Base-by-base conservation (phyloP, 2,888 invertebrate species). In the Beris morrisii region DNA sequence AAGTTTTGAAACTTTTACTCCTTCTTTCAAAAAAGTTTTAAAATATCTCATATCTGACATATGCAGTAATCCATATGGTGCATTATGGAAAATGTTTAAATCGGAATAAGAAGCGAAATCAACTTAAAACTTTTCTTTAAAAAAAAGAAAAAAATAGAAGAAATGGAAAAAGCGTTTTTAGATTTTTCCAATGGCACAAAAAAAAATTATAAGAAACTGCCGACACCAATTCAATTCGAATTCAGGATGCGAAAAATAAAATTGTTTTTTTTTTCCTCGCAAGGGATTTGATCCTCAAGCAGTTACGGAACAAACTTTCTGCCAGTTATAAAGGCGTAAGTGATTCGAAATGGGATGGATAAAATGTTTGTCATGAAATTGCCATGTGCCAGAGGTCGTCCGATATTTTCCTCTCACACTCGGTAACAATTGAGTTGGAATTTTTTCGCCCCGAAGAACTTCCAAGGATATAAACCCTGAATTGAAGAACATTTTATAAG, bases 321-420 rank as follows among this genome's bases (percentile, higher is more conserved):
- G 50, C 61, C 52, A n/a, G 50, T 22, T 28, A 15, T 30, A 61
- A 15, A 52, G 61, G 61, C 50, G 52, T 52, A 61, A 61, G 52
- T 61, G 61, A 61, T 61, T 61, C 52, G 50, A 61, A 52, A 61
- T 61, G 52, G 52, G 52, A 61, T 12, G 61, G 52, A 61, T 61
- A 52, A 50, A 50, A 61, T 61, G 13, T 52, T 61, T 61, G 61
- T 61, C 52, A 22, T 61, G 61, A 15, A 61, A 52, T 61, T 52
- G 50, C 43, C 50, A 61, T 61, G 22, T 52, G 22, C 38, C 9
- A 52, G 52, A 46, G 53, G 53, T 53, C 31, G 53, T 30, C 22
- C n/a, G n/a, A 53, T 53, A 53, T 52, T 28, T 61, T 61, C 22
- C 50, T 43, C 22, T 52, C 22, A 50, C 52, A 22, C 43, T 61